Percentiles rank a stretch among this genome's conserved stretches.
phyloP scores from a whole-genome alignment of 2,888 invertebrate species.

The Agonopterix heracliana region DNA sequence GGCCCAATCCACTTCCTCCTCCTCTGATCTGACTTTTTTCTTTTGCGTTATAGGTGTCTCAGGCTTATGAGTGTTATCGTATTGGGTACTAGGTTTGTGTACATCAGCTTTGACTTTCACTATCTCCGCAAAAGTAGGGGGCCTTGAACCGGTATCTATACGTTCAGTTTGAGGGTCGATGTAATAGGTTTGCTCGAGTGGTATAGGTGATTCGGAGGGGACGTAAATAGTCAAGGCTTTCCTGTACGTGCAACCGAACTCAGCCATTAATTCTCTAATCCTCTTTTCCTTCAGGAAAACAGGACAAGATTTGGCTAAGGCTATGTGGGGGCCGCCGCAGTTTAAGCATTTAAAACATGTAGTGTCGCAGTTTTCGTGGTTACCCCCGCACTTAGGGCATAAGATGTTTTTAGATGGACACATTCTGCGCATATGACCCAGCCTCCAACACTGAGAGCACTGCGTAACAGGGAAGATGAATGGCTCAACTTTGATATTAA shows the following conservation, averaged over 20 bases:
- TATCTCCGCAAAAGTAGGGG: too few species aligned
- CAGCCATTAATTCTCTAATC: conserved; percentile 10
- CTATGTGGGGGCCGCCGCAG: conserved; percentile 11
- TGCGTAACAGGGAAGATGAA: conserved; percentile 20
- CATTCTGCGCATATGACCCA: conserved; percentile 7
- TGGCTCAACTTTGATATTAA: conserved; percentile 15
- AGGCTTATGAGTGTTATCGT: background rate
- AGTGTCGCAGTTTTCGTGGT: conserved; percentile 13
- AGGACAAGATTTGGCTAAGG: conserved; percentile 9
- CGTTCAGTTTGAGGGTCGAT: background rate
- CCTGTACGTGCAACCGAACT: conserved; percentile 12
- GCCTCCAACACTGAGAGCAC: conserved; percentile 18
- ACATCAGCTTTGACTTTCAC: too few species aligned
- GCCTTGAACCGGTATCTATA: background rate
- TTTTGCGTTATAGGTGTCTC: background rate
- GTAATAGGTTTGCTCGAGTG: background rate
- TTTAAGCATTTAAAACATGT: conserved; percentile 9
- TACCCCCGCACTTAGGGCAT: conserved; percentile 14
- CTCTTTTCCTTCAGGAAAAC: conserved; percentile 12
- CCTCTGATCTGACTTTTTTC: background rate
- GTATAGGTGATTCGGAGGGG: background rate
- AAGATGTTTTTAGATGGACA: conserved; percentile 13
- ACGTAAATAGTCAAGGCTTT: conserved; percentile 7
- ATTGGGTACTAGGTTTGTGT: background rate
- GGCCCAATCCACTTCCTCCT: background rate